Evolutionary conservation across 2,797 vertebrate genomes (phyloP), one percentile per base, ranked within the genome.

Genomic region (Danio kyathit): DNA sequence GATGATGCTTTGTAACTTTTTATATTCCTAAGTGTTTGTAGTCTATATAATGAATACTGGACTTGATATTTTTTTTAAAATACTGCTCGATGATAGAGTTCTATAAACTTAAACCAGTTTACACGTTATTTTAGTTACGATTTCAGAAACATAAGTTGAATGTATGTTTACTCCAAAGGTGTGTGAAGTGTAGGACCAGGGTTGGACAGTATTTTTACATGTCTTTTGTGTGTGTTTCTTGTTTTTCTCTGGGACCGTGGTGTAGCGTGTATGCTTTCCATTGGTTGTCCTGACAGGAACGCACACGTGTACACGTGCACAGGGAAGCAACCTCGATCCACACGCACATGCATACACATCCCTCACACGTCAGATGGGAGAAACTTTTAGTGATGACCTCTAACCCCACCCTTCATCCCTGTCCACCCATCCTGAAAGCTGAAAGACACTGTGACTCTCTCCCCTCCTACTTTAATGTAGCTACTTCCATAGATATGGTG

Each of bases 361-460:
- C 77, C 88, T 83, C 83, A 78, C 43, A 72, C 74, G 66, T 63
- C 61, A 61, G 70, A 66, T 60, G 63, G 76, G 49, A 66, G 61
- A 69, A 73, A 77, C 61, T 46, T 29, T 49, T 78, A 82, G 72
- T 52, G 83, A 44, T 40, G 57, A 51, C 71, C 63, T 48, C 16
- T 66, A 82, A 82, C 82, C 81, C 69, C 66, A 83, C 79, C 67
- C 56, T 41, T 71, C 63, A 61, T 70, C 81, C 63, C 73, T 60
- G 51, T 60, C 83, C 86, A 79, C 46, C 82, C 74, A 88, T 89
- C 83, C 70, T 72, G 80, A 74, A 83, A 84, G 73, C 91, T 88
- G 90, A 90, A 92, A 92, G 92, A 91, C 93, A 93, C 93, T 91
- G 93, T 90, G 88, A 89, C 91, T 88, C 88, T 90, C 89, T 88